Evolutionary conservation across 2,888 invertebrate genomes (phyloP), one percentile per base, ranked within the genome.

Genomic region (Amaurobius ferox): DNA sequence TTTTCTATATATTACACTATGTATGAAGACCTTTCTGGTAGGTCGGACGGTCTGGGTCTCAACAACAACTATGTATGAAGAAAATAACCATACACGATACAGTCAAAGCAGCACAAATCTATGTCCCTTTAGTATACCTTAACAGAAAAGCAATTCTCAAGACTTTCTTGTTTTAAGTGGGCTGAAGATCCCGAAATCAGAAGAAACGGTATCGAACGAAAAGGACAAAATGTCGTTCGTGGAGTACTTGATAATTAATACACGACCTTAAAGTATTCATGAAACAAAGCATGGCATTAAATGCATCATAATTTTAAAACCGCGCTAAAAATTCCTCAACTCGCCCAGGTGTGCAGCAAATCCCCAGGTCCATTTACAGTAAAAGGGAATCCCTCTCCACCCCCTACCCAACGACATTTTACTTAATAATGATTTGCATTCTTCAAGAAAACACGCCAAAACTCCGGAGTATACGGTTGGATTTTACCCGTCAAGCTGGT

Each of bases 381-480:
- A 23, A 67, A 61, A 70, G 28, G 28, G 16, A 29, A 35, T 48
- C 32, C 68, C 68, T 67, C 35, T n/a, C 29, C 29, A 3, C 2
- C 23, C 55, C 23, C 23, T 23, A 16, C 35, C 35, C 9, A 5
- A 35, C 35, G 35, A 9, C 23, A 74, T 85, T 77, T 85, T 71
- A 85, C 83, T 85, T 77, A 85, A 85, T 85, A 85, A 85, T 85
- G 83, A 85, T 85, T 85, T 85, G 83, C 77, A 85, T 85, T 85
- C 83, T 77, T 77, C 83, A 77, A 74, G 68, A 81, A 68, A 73
- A 70, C 74, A 28, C 23, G 32, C 11, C 28, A 39, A 55, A 39
- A 55, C 62, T 55, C 73, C 30, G 61, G 28, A 48, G 73, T 55
- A 32, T 35, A 29, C 13, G 66, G 23, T 28, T 30, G 78, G 79